phyloP scores from a whole-genome alignment of 2,888 invertebrate genomes.

The Dioctria rufipes region DNA sequence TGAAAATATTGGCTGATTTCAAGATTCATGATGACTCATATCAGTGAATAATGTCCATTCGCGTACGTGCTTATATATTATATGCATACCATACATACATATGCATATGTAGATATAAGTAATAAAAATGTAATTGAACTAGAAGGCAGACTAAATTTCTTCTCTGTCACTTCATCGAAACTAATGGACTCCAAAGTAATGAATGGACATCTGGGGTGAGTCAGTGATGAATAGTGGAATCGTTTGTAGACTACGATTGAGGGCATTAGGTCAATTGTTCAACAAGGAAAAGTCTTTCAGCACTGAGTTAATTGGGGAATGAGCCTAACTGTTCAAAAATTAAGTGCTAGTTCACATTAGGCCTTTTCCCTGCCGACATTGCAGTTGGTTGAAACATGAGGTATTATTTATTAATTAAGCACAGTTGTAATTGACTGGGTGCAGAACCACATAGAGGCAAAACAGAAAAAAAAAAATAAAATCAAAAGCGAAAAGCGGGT shows the following conservation, averaged over 20 bases:
- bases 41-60: neutral
- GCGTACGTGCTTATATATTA: neutral
- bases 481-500: constrained; percentile 45
- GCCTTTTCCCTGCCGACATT: neutral
- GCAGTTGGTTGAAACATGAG: neutral
- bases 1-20: neutral
- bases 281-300: constrained; percentile 21
- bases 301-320: constrained; percentile 20
- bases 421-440: constrained; percentile 36
- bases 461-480: neutral
- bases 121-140: neutral
- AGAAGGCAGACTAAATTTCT: neutral
- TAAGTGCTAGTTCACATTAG: constrained; percentile 34
- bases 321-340: constrained; percentile 30
- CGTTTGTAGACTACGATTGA: constrained; percentile 10
- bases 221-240: neutral
- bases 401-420: constrained; percentile 50
- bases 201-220: constrained; percentile 23
- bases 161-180: constrained; percentile 9
- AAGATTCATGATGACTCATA: constrained; percentile 33
- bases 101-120: neutral
- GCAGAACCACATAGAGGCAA: neutral
- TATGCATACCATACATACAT: neutral
- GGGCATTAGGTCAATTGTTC: constrained; percentile 32
- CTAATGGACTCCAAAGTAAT: constrained; percentile 38